Base-by-base conservation (phyloP, 2,888 invertebrate species). In the Ypsolopha sequella region DNA sequence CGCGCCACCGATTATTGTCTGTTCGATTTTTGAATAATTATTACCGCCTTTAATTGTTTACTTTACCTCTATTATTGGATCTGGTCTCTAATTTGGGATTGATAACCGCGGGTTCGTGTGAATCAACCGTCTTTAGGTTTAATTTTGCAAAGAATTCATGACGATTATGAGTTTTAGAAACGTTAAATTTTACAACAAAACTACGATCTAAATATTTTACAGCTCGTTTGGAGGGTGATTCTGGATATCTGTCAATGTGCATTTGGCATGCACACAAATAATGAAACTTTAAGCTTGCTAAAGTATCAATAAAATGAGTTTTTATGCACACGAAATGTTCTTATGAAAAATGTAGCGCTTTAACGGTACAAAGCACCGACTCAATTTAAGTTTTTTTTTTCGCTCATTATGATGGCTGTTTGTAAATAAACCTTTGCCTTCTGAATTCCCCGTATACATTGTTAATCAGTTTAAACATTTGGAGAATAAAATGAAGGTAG, bases 21-120 rank as follows among this genome's bases (percentile, higher is more conserved):
- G 81, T 80, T 74, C 80, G 74, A 77, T 79, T 79, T 82, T 76
- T 80, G 73, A 80, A 81, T 75, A 72, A 75, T 80, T 73, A 71
- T 73, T 72, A 76, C 75, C 73, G 69, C 71, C 59, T 68, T 48
- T 47, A 64, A 75, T 77, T 77, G 70, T 75, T 76, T 63, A 60
- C 46, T 38, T 48, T 48, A 36, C 35, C 46, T 35, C 46, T 24
- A 24, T 24, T 24, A 24, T 24, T 24, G 24, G 2, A 2, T 24
- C 24, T 24, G 24, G 24, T 24, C 24, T 24, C 24, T 24, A 24
- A 24, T 24, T 24, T 24, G 24, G 24, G 24, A 24, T 24, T 24
- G 4, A 24, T 24, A 24, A 24, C 24, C 24, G 24, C 24, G 24
- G 24, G 24, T 24, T 24, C 24, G 24, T 24, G 24, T 24, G 24